Base-by-base conservation (phyloP, 2,888 invertebrate species). In the Drosophila basisetae region DNA sequence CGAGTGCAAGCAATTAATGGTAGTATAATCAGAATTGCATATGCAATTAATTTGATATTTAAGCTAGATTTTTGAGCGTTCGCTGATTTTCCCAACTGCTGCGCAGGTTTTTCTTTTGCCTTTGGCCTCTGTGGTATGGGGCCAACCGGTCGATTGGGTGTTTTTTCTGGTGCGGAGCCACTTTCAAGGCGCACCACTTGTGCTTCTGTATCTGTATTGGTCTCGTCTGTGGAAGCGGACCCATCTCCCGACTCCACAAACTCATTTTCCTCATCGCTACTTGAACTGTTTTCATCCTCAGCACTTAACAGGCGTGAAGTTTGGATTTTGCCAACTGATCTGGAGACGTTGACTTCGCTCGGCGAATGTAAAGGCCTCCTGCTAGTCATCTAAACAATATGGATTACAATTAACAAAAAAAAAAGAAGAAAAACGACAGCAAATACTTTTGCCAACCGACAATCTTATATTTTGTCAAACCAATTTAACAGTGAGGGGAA, bases 351-450 rank as follows among this genome's bases (percentile, higher is more conserved):
- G 18, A 5, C n/a, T 50, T 39, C 25, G 5, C 6, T n/a, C 5
- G 11, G n/a, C 2, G 75, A 37, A 39, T 79, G 22, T 37, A 77
- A 41, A 5, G 64, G 50, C 22, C 22, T 47, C 37, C 77, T 65
- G 30, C 61, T 13, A 11, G 75, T 47, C 80, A 77, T 16, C 4
- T n/a, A 1, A 47, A 30, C 10, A 25, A 16, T 9, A n/a, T 55
- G 22, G 13, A 4, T 50, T 50, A 1, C 28, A 18, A 13, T 28
- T 13, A 2, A 28, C 18, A 9, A 13, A n/a, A 18, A n/a, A n/a
- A n/a, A 18, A 18, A 18, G 0, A 47, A 13, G 7, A 13, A 47
- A 47, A 4, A 30, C 6, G 5, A 37, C 55, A 18, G 18, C 10
- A 37, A n/a, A 25, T 30, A 3, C 9, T 56, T 18, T 56, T 18